Conservation (phyloP, 1,140 invertebrate genomes). For the Charaxes varanes region DNA sequence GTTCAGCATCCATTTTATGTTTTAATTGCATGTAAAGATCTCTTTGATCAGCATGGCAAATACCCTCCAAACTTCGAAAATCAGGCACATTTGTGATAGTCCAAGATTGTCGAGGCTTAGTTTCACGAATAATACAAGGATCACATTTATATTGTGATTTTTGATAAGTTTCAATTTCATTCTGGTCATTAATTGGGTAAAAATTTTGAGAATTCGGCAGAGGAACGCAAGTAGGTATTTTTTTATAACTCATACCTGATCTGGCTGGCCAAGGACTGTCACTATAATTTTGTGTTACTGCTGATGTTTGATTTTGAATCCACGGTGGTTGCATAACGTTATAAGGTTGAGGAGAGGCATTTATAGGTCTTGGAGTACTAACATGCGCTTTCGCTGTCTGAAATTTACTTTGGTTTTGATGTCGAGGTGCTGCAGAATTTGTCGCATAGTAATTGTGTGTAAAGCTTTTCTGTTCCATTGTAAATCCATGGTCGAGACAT, state of each 20-base stretch:
- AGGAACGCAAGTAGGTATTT: conserved; percentile 47
- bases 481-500: conserved; percentile 65
- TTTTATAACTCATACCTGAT: conserved; percentile 48
- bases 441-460: conserved; percentile 68
- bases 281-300: conserved; percentile 38
- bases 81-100: conserved; percentile 62
- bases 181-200: conserved; percentile 52
- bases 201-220: conserved; percentile 48
- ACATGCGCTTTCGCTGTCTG: conserved; percentile 46
- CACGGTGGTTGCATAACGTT: conserved; percentile 57
- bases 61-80: conserved; percentile 49
- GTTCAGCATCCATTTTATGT: conserved; percentile 62
- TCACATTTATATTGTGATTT: conserved; percentile 58
- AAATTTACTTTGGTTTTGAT: conserved; percentile 64
- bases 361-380: conserved; percentile 44
- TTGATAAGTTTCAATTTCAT: conserved; percentile 48
- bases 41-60: conserved; percentile 54
- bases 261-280: conserved; percentile 51
- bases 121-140: conserved; percentile 47
- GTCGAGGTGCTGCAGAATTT: conserved; percentile 52
- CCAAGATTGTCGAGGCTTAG: conserved; percentile 66
- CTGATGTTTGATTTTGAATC: conserved; percentile 49
- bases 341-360: conserved; percentile 53
- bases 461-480: conserved; percentile 69
- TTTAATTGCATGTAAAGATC: conserved; percentile 59